Conservation (phyloP, 2,113 vertebrate genomes). For the Oncorhynchus tshawytscha region DNA sequence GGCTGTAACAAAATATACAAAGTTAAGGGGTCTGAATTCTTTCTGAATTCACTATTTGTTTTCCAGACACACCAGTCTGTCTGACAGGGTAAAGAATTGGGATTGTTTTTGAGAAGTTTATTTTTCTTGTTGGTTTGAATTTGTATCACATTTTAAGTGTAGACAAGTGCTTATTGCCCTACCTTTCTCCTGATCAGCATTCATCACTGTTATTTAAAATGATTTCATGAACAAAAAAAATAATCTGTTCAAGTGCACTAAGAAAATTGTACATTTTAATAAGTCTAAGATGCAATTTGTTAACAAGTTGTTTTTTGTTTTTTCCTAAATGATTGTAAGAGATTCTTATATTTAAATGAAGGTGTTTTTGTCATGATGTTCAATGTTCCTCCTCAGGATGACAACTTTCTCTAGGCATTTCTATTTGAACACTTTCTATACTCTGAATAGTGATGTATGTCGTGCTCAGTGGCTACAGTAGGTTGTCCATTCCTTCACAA, state of each 20-base stretch:
- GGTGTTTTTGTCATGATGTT: background rate
- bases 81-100: background rate
- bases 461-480: slow-evolving; percentile 39
- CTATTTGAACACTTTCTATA: slow-evolving; percentile 37
- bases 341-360: background rate
- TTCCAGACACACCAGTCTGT: background rate
- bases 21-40: too few species aligned
- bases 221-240: background rate
- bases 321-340: slow-evolving; percentile 7
- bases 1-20: too few species aligned
- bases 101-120: slow-evolving; percentile 11
- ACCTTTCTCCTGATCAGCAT: slow-evolving; percentile 8
- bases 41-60: background rate
- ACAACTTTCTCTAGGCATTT: slow-evolving; percentile 39
- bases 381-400: slow-evolving; percentile 6
- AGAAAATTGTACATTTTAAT: slow-evolving; percentile 31
- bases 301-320: slow-evolving; percentile 10
- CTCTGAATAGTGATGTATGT: slow-evolving; percentile 38
- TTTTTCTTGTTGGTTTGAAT: slow-evolving; percentile 24
- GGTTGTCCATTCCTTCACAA: slow-evolving; percentile 9
- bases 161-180: slow-evolving; percentile 8
- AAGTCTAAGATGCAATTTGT: slow-evolving; percentile 39
- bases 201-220: background rate
- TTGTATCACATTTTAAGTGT: slow-evolving; percentile 17
- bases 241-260: slow-evolving; percentile 19